Percentiles rank a stretch among this genome's conserved stretches.
Conservation (phyloP, 2,797 vertebrate species). For the Harpagifer antarcticus region DNA sequence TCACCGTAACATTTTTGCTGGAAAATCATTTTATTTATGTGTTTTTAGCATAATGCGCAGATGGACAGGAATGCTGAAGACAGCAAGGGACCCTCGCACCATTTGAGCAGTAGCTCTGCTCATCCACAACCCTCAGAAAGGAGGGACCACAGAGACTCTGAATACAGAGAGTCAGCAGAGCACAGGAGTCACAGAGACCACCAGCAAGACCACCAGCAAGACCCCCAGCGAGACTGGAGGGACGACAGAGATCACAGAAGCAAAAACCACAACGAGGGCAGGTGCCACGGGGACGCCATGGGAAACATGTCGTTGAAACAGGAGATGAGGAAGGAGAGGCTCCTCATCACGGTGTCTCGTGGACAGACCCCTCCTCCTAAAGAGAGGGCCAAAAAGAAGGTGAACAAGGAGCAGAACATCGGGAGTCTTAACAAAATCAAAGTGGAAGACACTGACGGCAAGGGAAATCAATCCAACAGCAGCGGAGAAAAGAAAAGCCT, state of each 20-base stretch:
- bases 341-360: constrained; percentile 66
- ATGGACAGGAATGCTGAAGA: constrained; percentile 31
- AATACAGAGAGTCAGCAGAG: constrained; percentile 16
- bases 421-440: constrained; percentile 24
- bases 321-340: constrained; percentile 68
- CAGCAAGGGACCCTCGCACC: constrained; percentile 6
- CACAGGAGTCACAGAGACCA: constrained; percentile 20
- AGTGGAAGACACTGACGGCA: constrained; percentile 22
- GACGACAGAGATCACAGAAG: constrained; percentile 27
- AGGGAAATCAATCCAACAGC: constrained; percentile 15
- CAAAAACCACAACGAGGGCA: background rate
- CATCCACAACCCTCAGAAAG: constrained; percentile 22
- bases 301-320: constrained; percentile 53
- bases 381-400: constrained; percentile 38
- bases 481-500: constrained; percentile 15
- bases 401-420: constrained; percentile 6
- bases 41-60: constrained; percentile 36
- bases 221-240: constrained; percentile 3
- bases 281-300: constrained; percentile 9
- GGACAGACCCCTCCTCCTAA: constrained; percentile 18
- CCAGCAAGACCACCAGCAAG: constrained; percentile 10
- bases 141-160: constrained; percentile 25
- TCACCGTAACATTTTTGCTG: background rate
- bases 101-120: constrained; percentile 14
- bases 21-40: background rate